Evolutionary conservation across 1,140 invertebrate species (phyloP).

Genomic region (Euura lappo): DNA sequence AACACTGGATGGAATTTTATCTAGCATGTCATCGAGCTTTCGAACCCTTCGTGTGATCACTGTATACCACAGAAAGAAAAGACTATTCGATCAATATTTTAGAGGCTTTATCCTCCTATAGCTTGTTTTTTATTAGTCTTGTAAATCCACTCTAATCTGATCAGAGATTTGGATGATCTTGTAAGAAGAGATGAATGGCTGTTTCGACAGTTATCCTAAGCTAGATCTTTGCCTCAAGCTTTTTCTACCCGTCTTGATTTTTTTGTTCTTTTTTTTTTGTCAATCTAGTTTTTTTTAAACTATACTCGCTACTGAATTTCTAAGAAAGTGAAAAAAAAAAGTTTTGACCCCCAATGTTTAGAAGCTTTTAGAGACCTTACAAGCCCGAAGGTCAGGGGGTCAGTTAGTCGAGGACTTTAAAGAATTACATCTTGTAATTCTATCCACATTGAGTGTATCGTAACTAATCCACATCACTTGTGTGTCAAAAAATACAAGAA

Average conservation of each 20-base stretch:
- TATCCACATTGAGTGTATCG: neutral
- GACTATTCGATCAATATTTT: neutral
- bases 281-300: too few relatives aligned
- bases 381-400: neutral
- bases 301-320: too few relatives aligned
- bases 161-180: neutral
- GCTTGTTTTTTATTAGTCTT: neutral
- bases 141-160: neutral
- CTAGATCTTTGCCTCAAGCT: neutral
- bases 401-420: neutral
- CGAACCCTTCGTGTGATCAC: too few relatives aligned
- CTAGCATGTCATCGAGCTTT: too few relatives aligned
- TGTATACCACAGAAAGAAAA: neutral
- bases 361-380: neutral
- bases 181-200: slow-evolving; percentile 3
- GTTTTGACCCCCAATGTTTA: too few relatives aligned
- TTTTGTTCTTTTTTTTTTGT: too few relatives aligned
- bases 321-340: too few relatives aligned
- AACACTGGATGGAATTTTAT: too few relatives aligned
- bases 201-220: slow-evolving; percentile 1
- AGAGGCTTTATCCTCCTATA: neutral
- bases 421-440: slow-evolving; percentile 7
- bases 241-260: neutral
- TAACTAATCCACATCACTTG: neutral
- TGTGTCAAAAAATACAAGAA: neutral